A percentile compares a stretch with the other conserved stretches of the same genome.
Conservation (phyloP, 2,888 invertebrate species). For the Neoascia interrupta region DNA sequence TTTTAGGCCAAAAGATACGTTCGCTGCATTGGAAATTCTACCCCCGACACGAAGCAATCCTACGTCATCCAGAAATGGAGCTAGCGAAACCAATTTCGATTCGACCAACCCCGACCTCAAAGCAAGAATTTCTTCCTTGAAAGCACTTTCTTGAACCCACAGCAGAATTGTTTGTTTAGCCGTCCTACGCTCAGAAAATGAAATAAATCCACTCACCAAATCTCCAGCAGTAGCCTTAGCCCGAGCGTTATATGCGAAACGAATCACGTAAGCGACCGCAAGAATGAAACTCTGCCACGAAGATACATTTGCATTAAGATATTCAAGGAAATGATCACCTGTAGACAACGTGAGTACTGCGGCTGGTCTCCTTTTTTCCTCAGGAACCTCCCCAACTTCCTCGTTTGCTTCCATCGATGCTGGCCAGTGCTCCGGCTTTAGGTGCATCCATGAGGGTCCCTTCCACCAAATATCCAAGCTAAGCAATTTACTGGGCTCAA, state of each 20-base stretch:
- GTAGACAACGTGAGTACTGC: neutral
- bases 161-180: neutral
- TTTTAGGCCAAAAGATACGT: neutral
- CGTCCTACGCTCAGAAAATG: no score
- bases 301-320: neutral
- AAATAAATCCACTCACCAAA: no score
- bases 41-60: constrained; percentile 3
- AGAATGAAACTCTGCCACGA: neutral
- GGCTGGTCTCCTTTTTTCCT: neutral
- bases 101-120: neutral
- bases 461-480: constrained; percentile 19
- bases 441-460: constrained; percentile 13
- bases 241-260: no score
- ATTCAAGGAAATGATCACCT: neutral
- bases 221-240: no score
- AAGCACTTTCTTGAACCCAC: neutral
- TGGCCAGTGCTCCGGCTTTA: constrained; percentile 3
- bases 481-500: constrained; percentile 45
- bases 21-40: neutral
- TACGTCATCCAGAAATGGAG: constrained; percentile 1
- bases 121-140: neutral
- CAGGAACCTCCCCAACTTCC: neutral
- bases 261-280: no score
- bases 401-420: no score
- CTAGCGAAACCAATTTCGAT: neutral